Evolutionary conservation across 1,140 invertebrate species (phyloP), one percentile per base, ranked within the genome.

Genomic region (Papilio helenus): DNA sequence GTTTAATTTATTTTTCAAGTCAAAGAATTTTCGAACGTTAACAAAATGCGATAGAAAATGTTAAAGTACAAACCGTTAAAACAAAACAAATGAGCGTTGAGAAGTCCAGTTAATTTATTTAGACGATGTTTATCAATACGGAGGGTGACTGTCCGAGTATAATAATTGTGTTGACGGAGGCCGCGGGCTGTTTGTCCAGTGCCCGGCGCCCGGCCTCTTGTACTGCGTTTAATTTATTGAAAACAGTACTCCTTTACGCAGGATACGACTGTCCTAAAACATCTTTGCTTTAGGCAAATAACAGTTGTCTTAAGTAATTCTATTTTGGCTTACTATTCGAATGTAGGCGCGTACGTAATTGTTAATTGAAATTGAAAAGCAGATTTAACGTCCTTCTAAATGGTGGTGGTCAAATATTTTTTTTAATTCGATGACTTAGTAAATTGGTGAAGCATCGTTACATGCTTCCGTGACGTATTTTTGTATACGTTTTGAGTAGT

Each of bases 121-220:
- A 92, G 90, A 91, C 88, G 86, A 88, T 93, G 92, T 91, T 90
- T 90, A 92, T 92, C 85, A 85, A 87, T 86, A 87, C 85, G 81
- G 82, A 87, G 90, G 92, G 90, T 88, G 86, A 88, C 90, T 92
- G 93, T 92, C 92, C 93, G 92, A 93, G 92, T 89, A 93, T 92
- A 94, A 94, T 94, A 94, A 94, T 94, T 94, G 90, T 94, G 92
- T 94, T 94, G 90, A 92, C 91, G 87, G 86, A 93, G 87, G 65
- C 93, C 88, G 73, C 10, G 68, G 92, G 92, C 86, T 92, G 87
- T 94, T 92, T 92, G 87, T 81, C 82, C 77, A 90, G 84, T 68
- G 79, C 81, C 82, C 77, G 90, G 84, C 73, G 79, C 82, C 73
- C 79, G 82, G 81, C 83, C 86, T 84, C 87, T 88, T 89, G 88